phyloP scores from a whole-genome alignment of 2,113 vertebrate genomes.

The Barbus barbus region DNA sequence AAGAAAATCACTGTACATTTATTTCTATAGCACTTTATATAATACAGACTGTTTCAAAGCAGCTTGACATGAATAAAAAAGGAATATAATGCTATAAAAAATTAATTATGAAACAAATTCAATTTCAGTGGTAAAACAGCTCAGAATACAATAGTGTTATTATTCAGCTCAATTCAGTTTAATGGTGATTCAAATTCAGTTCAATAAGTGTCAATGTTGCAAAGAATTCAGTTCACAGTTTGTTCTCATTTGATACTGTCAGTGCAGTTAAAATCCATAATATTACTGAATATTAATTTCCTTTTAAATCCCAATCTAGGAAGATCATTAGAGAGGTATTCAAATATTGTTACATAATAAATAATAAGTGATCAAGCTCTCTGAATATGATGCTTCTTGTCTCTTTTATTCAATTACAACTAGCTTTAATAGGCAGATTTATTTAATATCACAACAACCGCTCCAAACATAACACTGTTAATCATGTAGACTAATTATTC shows the following conservation, averaged over 20 bases:
- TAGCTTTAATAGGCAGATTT: neutral
- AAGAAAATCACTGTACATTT: no score
- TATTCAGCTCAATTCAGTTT: neutral
- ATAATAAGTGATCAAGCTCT: neutral
- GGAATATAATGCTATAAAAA: neutral
- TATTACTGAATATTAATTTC: no score
- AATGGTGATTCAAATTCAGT: no score
- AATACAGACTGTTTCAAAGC: neutral
- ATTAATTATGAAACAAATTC: no score
- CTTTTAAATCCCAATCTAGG: neutral
- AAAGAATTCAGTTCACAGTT: neutral
- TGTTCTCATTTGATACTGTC: neutral
- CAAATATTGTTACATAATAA: neutral
- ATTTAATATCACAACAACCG: neutral
- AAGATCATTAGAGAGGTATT: neutral
- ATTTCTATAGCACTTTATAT: neutral
- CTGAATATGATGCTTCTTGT: neutral
- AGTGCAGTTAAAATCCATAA: neutral
- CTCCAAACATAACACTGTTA: no score
- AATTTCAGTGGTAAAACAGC: neutral
- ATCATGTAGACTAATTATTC: neutral
- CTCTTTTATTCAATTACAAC: neutral
- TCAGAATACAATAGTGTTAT: neutral
- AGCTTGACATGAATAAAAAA: neutral
- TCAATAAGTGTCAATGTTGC: no score